phyloP scores from a whole-genome alignment of 2,113 vertebrate genomes.

The Pterocles burchelli region DNA sequence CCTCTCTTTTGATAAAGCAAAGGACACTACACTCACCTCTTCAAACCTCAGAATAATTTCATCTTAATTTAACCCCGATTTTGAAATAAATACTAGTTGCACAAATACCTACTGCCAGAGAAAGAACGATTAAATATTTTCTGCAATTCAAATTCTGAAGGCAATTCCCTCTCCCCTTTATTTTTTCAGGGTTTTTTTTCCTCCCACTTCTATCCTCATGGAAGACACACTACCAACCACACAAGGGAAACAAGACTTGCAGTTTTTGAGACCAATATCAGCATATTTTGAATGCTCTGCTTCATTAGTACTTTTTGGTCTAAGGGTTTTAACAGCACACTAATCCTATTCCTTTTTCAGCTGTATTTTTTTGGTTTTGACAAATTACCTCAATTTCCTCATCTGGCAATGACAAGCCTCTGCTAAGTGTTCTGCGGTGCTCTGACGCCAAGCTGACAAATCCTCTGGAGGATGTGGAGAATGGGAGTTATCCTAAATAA shows the following conservation, averaged over 20 bases:
- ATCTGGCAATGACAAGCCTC: neutral
- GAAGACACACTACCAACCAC: neutral
- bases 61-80: neutral
- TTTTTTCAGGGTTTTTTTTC: neutral
- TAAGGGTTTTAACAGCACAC: neutral
- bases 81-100: neutral
- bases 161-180: neutral
- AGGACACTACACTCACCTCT: neutral
- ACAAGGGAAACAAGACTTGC: neutral
- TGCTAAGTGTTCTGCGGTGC: neutral
- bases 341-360: neutral
- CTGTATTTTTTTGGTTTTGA: neutral
- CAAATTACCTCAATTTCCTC: neutral
- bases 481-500: neutral
- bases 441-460: neutral
- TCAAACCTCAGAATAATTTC: neutral
- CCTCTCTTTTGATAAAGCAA: neutral
- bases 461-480: neutral
- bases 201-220: neutral
- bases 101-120: neutral
- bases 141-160: neutral
- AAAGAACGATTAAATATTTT: neutral
- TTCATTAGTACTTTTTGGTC: neutral
- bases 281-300: neutral
- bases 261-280: neutral